Evolutionary conservation across 1,140 invertebrate species (phyloP), one percentile per base, ranked within the genome.

Genomic region (Brachionus plicatilis): DNA sequence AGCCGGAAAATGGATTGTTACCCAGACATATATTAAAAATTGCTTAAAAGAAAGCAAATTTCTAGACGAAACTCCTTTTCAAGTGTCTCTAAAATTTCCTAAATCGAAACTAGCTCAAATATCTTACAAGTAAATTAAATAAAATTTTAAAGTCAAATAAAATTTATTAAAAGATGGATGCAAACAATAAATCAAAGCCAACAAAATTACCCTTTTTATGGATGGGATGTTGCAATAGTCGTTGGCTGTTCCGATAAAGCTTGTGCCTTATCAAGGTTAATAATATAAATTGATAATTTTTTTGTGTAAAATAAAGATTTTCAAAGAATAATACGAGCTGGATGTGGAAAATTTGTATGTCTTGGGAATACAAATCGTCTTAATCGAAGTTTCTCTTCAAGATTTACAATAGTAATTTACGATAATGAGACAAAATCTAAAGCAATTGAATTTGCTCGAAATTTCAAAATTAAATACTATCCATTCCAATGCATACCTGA

Each of bases 31-130:
- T 29, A 47, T 76, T 12, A 76, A 76, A 50, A 76, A 37, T 27
- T 76, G 72, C 27, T 50, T 76, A n/a, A 76, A 50, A 50, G 72
- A 76, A 50, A 29, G 72, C 41, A 37, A 24, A 50, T 76, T 76
- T 76, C 27, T 76, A 17, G 43, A 76, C 9, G 72, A 76, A 76
- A 20, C 24, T 27, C 3, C 9, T 50, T 76, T 76, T 50, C 72
- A 76, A 2, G 45, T 29, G n/a, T 53, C 72, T 27, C 5, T 5
- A 6, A 76, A 76, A 17, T 76, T 76, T 50, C 41, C 72, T 2
- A 27, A 47, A 50, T 76, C 72, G 0, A 76, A 76, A 76, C 27
- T 76, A 29, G 72, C 72, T 27, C 17, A 27, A 76, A 50, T 76
- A 50, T 76, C 72, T 11, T 11, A 20, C 20, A 76, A 76, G 72